Conservation (phyloP, 2,113 vertebrate genomes). For the Pseudorhombus dupliciocellatus region DNA sequence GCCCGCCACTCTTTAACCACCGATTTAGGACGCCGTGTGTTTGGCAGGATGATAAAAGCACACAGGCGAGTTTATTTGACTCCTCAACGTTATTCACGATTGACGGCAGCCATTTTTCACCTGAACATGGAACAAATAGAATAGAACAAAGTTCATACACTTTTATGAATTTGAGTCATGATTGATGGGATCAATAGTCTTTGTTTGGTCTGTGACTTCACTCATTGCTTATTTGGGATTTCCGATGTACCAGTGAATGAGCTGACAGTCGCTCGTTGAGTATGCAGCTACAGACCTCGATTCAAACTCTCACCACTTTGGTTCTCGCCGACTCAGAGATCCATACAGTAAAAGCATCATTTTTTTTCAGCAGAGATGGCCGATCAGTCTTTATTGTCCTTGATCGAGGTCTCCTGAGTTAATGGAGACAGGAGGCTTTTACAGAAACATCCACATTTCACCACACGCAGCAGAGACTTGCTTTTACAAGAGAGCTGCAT, state of each 20-base stretch:
- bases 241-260: background rate
- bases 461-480: background rate
- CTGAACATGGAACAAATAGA: too few species aligned
- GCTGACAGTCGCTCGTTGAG: background rate
- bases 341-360: background rate
- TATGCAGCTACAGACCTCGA: background rate
- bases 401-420: background rate
- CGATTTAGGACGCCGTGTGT: slow-evolving; percentile 36
- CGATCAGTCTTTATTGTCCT: background rate
- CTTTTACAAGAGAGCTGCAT: background rate
- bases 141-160: too few species aligned
- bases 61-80: slow-evolving; percentile 24
- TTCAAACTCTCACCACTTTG: background rate
- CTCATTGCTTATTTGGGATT: background rate
- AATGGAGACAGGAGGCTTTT: slow-evolving; percentile 1
- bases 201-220: background rate
- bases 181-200: too few species aligned
- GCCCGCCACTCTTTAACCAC: slow-evolving; percentile 24
- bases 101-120: too few species aligned
- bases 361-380: background rate
- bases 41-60: slow-evolving; percentile 49
- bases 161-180: too few species aligned
- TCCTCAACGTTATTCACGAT: background rate
- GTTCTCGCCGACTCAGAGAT: background rate
- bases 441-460: background rate